Evolutionary conservation across 2,888 invertebrate genomes (phyloP), one percentile per base, ranked within the genome.

Genomic region (Nowickia ferox): DNA sequence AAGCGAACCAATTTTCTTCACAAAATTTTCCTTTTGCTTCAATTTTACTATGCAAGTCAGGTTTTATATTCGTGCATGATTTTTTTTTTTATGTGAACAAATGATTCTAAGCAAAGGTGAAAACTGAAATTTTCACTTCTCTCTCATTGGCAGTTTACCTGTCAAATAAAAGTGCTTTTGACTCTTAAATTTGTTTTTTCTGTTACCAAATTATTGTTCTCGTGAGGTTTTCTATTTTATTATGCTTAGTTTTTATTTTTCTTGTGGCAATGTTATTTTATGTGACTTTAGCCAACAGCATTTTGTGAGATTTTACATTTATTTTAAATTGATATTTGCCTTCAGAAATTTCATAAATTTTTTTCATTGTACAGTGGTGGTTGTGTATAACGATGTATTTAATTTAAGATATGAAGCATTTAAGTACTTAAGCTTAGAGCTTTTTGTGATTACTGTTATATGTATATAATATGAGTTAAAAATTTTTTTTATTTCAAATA

Each of bases 11-110:
- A 17, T 19, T 57, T 57, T 51, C 19, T 40, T 77, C 59, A 59
- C 48, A 57, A 68, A 40, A 13, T 57, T 30, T 68, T 30, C 13
- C 10, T 44, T 17, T 53, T 22, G 10, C 15, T 69, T 51, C 4
- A 44, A 38, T 74, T 84, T 88, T 82, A 44, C 71, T 76, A 88
- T 87, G 72, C 87, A 77, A 65, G 75, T 88, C 88, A 88, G 87
- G 87, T 85, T 80, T 78, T 72, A 48, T 79, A 61, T 68, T 85
- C 84, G 63, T 75, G 84, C 87, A 82, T 85, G 87, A 85, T 87
- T 88, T 75, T 86, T 82, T 84, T 71, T 59, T 75, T 48, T 82
- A 48, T 80, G 81, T 84, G 80, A 63, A 69, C 51, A 53, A 38
- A 38, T n/a, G 30, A 44, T 44, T 61, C 19, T 42, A 44, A 55